phyloP scores from a whole-genome alignment of 2,797 vertebrate genomes.

The Galagoides demidoff region DNA sequence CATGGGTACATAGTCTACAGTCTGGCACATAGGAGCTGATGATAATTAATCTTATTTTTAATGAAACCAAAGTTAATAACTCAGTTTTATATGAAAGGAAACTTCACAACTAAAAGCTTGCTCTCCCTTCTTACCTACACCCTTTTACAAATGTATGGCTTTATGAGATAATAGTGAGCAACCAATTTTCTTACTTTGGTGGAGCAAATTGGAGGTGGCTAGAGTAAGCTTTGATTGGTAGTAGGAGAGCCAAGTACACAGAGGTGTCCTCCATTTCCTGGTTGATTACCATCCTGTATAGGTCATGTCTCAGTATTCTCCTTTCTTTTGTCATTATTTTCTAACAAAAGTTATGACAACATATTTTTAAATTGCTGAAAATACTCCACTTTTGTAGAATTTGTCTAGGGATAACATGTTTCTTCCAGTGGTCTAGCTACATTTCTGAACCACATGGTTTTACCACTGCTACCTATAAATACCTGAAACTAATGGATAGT shows the following conservation, averaged over 20 bases:
- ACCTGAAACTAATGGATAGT: neutral
- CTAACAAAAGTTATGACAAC: neutral
- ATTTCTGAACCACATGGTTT: slow-evolving; percentile 4
- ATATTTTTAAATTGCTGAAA: slow-evolving; percentile 47
- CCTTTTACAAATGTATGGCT: neutral
- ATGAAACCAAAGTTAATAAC: neutral
- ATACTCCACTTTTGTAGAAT: slow-evolving; percentile 7
- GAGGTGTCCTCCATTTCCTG: neutral
- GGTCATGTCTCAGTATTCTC: neutral
- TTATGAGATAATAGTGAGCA: neutral
- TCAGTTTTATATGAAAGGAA: neutral
- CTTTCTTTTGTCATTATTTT: slow-evolving; percentile 3
- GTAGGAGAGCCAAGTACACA: neutral
- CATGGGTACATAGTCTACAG: neutral
- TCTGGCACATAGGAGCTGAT: neutral
- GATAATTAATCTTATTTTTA: slow-evolving; percentile 47
- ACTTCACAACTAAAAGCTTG: neutral
- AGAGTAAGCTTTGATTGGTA: neutral
- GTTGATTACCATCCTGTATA: neutral
- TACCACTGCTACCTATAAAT: neutral
- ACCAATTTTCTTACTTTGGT: neutral
- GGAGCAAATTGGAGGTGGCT: neutral
- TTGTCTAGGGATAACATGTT: neutral
- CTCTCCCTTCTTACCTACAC: neutral
- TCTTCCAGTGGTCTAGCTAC: neutral